Base-by-base conservation (phyloP, 1,140 invertebrate species). In the Leptoteleia sp. region DNA sequence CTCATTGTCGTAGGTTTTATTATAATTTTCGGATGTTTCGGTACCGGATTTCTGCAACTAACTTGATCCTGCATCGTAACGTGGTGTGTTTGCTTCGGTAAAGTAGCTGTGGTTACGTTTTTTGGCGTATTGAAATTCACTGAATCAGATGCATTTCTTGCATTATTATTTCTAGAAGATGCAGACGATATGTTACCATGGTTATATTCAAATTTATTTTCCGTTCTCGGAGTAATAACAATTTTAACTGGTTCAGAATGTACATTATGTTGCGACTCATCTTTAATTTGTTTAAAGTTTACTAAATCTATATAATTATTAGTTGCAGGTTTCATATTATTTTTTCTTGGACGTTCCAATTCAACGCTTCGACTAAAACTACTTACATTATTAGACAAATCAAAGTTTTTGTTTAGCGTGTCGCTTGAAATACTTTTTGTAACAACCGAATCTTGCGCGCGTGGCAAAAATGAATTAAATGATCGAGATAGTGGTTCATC, bases 11-110 rank as follows among this genome's bases (percentile, higher is more conserved):
- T 89, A 2, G 90, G 90, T 57, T 90, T 90, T 25, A 91, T 91
- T 17, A 91, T 91, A 19, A 91, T 90, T 61, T 87, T 90, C 0
- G 90, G 90, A 37, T 89, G 88, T 43, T 88, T 87, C 3, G 38
- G 31, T 76, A 4, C n/a, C 8, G 38, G n/a, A 57, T 12, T 43
- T 31, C 9, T 19, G 17, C 5, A 12, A 43, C 43, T 61, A 9
- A 70, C 79, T 12, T 71, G 35, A 15, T 83, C 75, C 0, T 48
- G 17, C 3, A 8, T 1, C 5, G 15, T 0, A 19, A 22, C 7
- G 8, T 43, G n/a, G 37, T 72, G 62, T 1, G 4, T 25, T 27
- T 73, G 52, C 43, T 67, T 79, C 1, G 68, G 76, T n/a, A 79
- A 57, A 37, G 76, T 72, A 2, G 43, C 22, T 7, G 29, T 1